A percentile compares a stretch with the other conserved stretches of the same genome.
Evolutionary conservation across 2,888 invertebrate species (phyloP).

Genomic region (Andrena bicolor): DNA sequence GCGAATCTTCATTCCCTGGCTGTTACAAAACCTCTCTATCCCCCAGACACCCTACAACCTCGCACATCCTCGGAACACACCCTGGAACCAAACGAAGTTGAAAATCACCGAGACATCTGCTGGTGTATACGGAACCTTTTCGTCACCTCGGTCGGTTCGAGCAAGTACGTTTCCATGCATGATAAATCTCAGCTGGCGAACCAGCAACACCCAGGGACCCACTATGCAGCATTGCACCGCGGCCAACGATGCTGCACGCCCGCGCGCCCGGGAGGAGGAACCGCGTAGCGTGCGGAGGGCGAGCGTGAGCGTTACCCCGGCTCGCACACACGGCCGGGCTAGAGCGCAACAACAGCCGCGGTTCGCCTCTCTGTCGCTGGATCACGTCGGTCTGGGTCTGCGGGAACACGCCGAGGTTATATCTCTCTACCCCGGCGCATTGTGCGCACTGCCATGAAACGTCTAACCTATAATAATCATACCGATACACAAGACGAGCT

Average conservation of each 20-base stretch:
- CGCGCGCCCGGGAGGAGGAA: conserved; percentile 39
- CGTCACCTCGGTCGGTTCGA: conserved; percentile 29
- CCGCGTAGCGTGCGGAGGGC: conserved; percentile 46
- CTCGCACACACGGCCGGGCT: conserved; percentile 37
- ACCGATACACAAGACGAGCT: conserved; percentile 64
- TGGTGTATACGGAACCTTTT: conserved; percentile 9
- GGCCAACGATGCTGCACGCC: conserved; percentile 59
- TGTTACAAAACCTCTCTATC: not conserved
- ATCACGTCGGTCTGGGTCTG: conserved; percentile 62
- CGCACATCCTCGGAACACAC: too few species aligned
- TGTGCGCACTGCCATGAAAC: conserved; percentile 64
- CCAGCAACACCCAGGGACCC: conserved; percentile 63
- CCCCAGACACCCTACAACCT: not conserved
- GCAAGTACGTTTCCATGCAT: conserved; percentile 51
- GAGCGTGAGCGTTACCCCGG: conserved; percentile 29
- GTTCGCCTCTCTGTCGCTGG: conserved; percentile 49
- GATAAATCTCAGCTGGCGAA: conserved; percentile 60
- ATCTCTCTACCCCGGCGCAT: conserved; percentile 54
- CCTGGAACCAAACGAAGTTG: not conserved
- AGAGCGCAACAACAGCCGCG: conserved; percentile 52
- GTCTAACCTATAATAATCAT: conserved; percentile 73
- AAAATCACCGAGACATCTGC: not conserved
- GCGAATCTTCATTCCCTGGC: not conserved
- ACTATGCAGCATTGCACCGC: conserved; percentile 57
- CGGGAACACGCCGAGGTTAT: conserved; percentile 52